A percentile compares a stretch with the other conserved stretches of the same genome.
Evolutionary conservation across 2,113 vertebrate species (phyloP).

Genomic region (Dendropsophus ebraccatus): DNA sequence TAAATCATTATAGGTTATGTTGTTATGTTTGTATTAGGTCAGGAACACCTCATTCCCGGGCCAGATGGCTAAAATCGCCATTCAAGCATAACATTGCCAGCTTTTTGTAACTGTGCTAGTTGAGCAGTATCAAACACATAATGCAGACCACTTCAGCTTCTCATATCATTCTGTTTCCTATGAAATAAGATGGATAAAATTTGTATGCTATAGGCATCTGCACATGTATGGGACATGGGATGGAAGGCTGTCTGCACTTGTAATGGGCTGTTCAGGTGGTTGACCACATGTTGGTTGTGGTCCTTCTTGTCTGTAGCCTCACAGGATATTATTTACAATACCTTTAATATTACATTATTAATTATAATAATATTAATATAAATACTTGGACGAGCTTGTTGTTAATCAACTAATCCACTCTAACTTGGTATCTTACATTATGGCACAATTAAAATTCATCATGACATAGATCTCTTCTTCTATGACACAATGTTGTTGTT

Average conservation of each 20-base stretch:
- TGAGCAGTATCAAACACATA: neutral
- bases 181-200: neutral
- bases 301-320: neutral
- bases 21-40: slow-evolving; percentile 9
- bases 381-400: too few species aligned
- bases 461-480: slow-evolving; percentile 36
- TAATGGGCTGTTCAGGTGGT: neutral
- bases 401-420: too few species aligned
- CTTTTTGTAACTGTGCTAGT: neutral
- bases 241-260: neutral
- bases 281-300: neutral
- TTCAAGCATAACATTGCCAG: slow-evolving; percentile 19
- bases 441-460: neutral
- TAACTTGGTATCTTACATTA: neutral
- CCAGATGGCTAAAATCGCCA: slow-evolving; percentile 1
- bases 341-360: neutral
- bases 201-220: too few species aligned
- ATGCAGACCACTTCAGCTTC: neutral
- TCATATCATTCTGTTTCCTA: neutral
- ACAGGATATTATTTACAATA: neutral
- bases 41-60: neutral
- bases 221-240: too few species aligned
- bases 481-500: slow-evolving; percentile 46
- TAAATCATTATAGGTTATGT: neutral
- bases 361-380: too few species aligned